Evolutionary conservation across 2,888 invertebrate genomes (phyloP), one percentile per base, ranked within the genome.

Genomic region (Heliconius aoede): DNA sequence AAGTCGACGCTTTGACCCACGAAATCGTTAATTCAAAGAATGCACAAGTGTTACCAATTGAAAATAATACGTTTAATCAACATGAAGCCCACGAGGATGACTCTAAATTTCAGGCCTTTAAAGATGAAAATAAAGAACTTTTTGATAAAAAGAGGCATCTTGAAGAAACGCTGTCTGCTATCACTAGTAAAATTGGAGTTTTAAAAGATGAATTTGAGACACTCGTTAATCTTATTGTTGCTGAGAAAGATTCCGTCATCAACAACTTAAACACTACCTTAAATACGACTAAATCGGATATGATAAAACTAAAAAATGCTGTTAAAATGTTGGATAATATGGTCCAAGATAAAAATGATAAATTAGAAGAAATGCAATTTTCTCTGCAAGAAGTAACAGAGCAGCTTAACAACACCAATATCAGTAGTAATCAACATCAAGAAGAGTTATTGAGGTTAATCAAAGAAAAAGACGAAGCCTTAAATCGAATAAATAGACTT

Each of bases 121-220:
- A 88, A 85, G 81, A 86, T 78, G 84, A 92, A 89, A 88, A 89
- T 87, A 68, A 87, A 75, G 81, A 84, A 76, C 78, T 90, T 77
- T n/a, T 79, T 73, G 81, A 87, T 76, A 86, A 72, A 61, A 91
- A 90, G 83, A 62, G 83, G 2, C 80, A 87, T 71, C 79, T 91
- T 13, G 90, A 92, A 84, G 67, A 84, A 21, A 91, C 92, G 79
- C 80, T 93, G 26, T 82, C 86, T 13, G 81, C 85, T 1, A 89
- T 90, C 15, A 90, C 91, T 77, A 74, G 80, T 1, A 94, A 91
- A 83, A 89, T 90, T 28, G 80, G 87, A 8, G 85, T 87, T 73
- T 84, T 95, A 64, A 94, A 95, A 81, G 87, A 89, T 81, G 92
- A 93, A 80, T 87, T 95, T 76, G 87, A 87, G 4, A 89, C 88